These are phyloP conservation scores for Synanthedon formicaeformis DNA, from an alignment of 2,888 invertebrate species.

Conservation along the genomic window DNA sequence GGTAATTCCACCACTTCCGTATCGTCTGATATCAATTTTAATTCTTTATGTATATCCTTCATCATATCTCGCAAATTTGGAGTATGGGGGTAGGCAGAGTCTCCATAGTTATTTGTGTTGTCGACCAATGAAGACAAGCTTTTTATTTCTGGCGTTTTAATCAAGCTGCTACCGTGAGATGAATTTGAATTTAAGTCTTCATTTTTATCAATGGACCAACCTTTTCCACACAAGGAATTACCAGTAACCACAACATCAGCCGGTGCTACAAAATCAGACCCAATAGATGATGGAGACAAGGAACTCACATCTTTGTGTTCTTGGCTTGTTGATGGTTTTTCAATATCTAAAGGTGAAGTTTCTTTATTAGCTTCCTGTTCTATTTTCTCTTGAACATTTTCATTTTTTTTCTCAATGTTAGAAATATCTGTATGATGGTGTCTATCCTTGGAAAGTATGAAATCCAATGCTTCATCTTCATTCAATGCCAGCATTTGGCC, in stretches of 20 bases:
- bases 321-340: slow-evolving; percentile 42
- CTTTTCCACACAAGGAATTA: slow-evolving; percentile 74
- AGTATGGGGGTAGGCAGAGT: slow-evolving; percentile 29
- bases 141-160: slow-evolving; percentile 63
- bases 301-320: slow-evolving; percentile 24
- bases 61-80: slow-evolving; percentile 74
- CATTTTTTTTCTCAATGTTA: slow-evolving; percentile 11
- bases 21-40: slow-evolving; percentile 47
- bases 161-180: slow-evolving; percentile 61
- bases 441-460: slow-evolving; percentile 70
- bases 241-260: slow-evolving; percentile 59
- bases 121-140: slow-evolving; percentile 58
- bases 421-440: slow-evolving; percentile 23
- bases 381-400: slow-evolving; percentile 10
- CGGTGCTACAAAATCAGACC: slow-evolving; percentile 40
- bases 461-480: slow-evolving; percentile 80
- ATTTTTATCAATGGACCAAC: slow-evolving; percentile 75
- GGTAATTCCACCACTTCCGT: slow-evolving; percentile 30
- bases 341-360: slow-evolving; percentile 22
- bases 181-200: slow-evolving; percentile 68
- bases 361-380: slow-evolving; percentile 6
- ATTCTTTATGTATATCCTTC: slow-evolving; percentile 54
- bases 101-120: slow-evolving; percentile 41
- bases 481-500: slow-evolving; percentile 68
- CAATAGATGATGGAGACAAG: slow-evolving; percentile 38